These are phyloP conservation scores for Silurus aristotelis DNA, from an alignment of 2,797 vertebrate species.

Conservation along the genomic window DNA sequence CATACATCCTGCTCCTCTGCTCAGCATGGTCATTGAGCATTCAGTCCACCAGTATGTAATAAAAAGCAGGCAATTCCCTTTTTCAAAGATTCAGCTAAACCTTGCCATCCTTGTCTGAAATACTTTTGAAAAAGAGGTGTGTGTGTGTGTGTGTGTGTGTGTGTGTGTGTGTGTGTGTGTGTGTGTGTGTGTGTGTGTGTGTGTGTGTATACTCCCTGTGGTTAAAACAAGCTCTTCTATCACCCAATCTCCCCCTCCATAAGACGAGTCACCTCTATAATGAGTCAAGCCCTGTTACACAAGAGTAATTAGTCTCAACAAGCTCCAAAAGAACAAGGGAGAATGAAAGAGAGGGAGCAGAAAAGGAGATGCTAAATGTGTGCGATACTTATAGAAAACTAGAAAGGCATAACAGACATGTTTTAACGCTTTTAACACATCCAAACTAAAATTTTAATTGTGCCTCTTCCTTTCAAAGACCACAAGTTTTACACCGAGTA, in stretches of 20 bases:
- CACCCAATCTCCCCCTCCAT: conserved; percentile 25
- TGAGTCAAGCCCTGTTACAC: conserved; percentile 41
- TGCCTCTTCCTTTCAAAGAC: background rate
- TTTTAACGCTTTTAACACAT: background rate
- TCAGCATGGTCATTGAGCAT: background rate
- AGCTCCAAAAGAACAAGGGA: background rate
- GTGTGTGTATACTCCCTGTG: background rate
- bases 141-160: background rate
- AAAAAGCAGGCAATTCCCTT: background rate
- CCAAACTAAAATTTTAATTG: background rate
- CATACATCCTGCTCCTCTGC: background rate
- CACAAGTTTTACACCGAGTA: background rate
- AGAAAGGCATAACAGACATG: background rate
- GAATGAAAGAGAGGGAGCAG: background rate
- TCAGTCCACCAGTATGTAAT: background rate
- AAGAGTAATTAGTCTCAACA: conserved; percentile 40
- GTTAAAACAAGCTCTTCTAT: conserved; percentile 1
- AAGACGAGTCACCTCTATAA: conserved; percentile 47
- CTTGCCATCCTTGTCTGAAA: background rate
- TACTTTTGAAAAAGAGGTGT: background rate
- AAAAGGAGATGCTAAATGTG: background rate
- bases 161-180: background rate
- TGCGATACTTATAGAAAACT: background rate
- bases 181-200: background rate
- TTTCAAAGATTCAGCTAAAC: background rate